Evolutionary conservation across 2,113 vertebrate species (phyloP).

Genomic region (Catharus bicknelli): DNA sequence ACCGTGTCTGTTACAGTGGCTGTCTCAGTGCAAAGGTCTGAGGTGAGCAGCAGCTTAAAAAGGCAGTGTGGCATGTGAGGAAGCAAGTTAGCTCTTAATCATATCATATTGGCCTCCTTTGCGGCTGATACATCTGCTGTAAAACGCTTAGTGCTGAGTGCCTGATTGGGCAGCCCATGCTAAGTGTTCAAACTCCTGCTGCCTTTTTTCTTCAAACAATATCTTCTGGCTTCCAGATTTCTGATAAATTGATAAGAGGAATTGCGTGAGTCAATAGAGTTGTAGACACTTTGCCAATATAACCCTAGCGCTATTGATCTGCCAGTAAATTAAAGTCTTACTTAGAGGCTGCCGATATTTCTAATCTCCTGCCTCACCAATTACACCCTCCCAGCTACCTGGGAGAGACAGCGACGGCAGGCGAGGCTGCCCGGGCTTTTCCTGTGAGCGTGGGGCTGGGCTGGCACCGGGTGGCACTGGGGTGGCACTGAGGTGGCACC

Average conservation of each 20-base stretch:
- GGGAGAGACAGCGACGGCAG: slow-evolving; percentile 49
- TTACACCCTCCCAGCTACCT: slow-evolving; percentile 81
- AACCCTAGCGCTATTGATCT: slow-evolving; percentile 96
- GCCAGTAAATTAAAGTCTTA: slow-evolving; percentile 99
- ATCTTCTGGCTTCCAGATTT: slow-evolving; percentile 96
- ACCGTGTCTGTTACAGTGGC: background rate
- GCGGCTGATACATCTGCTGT: slow-evolving; percentile 12
- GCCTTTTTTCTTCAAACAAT: slow-evolving; percentile 80
- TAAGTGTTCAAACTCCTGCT: slow-evolving; percentile 63
- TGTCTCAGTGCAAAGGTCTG: background rate
- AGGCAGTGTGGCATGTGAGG: background rate
- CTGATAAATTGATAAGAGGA: slow-evolving; percentile 99
- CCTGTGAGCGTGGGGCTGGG: background rate
- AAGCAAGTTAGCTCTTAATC: slow-evolving; percentile 34
- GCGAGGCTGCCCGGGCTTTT: slow-evolving; percentile 10
- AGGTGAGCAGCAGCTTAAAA: slow-evolving; percentile 25
- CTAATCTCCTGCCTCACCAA: slow-evolving; percentile 86
- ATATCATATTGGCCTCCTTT: slow-evolving; percentile 19
- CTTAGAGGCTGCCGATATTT: slow-evolving; percentile 94
- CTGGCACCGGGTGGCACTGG: rapidly evolving
- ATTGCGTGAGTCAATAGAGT: slow-evolving; percentile 99
- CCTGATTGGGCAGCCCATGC: slow-evolving; percentile 35
- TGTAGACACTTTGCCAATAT: slow-evolving; percentile 99
- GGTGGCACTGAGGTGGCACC: rapidly evolving
- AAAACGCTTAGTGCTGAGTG: slow-evolving; percentile 26